Percentiles rank a stretch among this genome's conserved stretches.
Conservation (phyloP, 2,797 vertebrate genomes). For the Esox lucius region DNA sequence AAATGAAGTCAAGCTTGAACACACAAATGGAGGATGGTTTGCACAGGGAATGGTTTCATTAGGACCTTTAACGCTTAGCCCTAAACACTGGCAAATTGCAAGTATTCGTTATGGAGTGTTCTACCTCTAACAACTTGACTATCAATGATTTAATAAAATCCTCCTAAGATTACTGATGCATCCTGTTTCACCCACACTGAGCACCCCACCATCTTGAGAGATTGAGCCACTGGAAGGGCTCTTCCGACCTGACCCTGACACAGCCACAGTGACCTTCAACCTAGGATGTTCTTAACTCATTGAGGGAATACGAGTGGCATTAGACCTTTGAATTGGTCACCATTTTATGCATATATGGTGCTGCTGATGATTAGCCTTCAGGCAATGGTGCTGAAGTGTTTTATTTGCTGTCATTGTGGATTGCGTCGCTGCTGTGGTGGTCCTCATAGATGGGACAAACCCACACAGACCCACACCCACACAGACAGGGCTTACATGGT, state of each 20-base stretch:
- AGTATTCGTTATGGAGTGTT: conserved; percentile 37
- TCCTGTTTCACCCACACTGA: conserved; percentile 31
- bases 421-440: not conserved
- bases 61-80: conserved; percentile 4
- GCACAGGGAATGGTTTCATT: too few species aligned
- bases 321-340: conserved; percentile 17
- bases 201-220: not conserved
- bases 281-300: not conserved
- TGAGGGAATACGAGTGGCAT: not conserved
- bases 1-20: too few species aligned
- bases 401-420: not conserved
- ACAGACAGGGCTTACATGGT: not conserved
- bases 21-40: too few species aligned
- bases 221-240: not conserved
- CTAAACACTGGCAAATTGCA: conserved; percentile 20
- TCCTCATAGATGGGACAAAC: conserved; percentile 3
- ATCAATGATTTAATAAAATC: conserved; percentile 71
- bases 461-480: conserved; percentile 11
- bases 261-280: conserved; percentile 20
- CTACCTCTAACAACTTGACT: conserved; percentile 43
- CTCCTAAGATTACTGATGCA: conserved; percentile 62
- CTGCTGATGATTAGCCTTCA: conserved; percentile 8
- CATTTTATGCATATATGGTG: not conserved
- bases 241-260: not conserved
- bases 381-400: conserved; percentile 3